phyloP scores from a whole-genome alignment of 2,113 vertebrate species.

The Psilopsiagon aurifrons region DNA sequence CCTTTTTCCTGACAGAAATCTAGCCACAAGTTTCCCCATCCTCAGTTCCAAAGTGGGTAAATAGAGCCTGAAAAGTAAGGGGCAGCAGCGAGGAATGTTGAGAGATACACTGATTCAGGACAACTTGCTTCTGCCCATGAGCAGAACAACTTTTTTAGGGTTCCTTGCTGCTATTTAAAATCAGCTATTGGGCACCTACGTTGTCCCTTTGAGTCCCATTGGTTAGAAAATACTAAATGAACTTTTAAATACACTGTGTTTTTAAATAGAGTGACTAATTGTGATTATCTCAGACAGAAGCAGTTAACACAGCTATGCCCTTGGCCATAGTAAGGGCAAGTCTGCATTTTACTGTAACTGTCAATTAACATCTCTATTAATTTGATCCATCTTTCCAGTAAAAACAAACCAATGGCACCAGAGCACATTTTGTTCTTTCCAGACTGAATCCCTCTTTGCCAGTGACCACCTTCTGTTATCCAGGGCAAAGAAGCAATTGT shows the following conservation, averaged over 20 bases:
- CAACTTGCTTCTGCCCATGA: neutral
- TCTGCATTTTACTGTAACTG: neutral
- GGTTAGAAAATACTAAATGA: neutral
- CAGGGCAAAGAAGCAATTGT: neutral
- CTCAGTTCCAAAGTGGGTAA: neutral
- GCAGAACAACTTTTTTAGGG: neutral
- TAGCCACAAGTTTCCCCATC: neutral
- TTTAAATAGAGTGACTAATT: neutral
- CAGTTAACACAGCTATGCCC: neutral
- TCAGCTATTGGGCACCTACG: neutral
- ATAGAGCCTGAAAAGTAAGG: neutral
- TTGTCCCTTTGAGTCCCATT: neutral
- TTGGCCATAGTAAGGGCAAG: neutral
- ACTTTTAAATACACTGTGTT: neutral
- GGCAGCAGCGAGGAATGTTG: neutral
- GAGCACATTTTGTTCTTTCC: neutral
- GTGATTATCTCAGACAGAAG: neutral
- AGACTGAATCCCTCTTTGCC: neutral
- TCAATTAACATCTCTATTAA: neutral
- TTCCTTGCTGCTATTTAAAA: neutral
- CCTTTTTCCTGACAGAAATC: neutral
- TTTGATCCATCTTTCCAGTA: neutral
- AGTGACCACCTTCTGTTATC: neutral
- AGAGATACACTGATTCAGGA: neutral
- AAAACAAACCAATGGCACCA: neutral